Percentiles rank a stretch among this genome's conserved stretches.
phyloP scores from a whole-genome alignment of 2,113 vertebrate species.

The Lophochroa leadbeateri region DNA sequence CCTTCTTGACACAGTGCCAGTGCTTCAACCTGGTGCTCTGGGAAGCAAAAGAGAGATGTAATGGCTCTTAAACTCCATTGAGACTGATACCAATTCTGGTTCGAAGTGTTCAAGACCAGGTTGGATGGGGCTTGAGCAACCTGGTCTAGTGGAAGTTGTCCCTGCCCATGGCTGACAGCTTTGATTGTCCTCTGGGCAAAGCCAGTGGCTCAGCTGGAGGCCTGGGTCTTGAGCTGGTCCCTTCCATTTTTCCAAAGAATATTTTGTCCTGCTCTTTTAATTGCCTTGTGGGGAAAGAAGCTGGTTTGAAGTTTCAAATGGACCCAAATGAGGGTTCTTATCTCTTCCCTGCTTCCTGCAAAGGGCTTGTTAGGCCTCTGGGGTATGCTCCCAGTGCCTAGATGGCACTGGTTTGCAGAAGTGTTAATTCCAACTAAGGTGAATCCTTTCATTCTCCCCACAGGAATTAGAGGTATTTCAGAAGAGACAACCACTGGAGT shows the following conservation, averaged over 20 bases:
- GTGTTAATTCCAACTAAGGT: rapidly evolving
- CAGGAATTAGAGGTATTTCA: constrained; percentile 92
- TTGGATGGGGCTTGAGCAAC: background rate
- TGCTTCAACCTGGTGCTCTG: background rate
- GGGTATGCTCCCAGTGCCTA: background rate
- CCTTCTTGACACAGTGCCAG: rapidly evolving
- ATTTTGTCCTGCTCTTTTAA: background rate
- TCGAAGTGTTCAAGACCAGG: background rate
- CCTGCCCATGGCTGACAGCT: background rate
- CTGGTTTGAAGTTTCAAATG: background rate
- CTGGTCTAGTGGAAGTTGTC: background rate
- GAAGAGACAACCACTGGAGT: constrained; percentile 98
- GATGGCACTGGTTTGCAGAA: background rate
- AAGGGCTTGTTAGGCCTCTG: background rate
- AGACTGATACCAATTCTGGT: background rate
- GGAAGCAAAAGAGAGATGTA: background rate
- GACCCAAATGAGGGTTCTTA: background rate
- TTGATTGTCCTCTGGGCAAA: background rate
- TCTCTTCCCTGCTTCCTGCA: background rate
- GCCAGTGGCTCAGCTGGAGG: background rate
- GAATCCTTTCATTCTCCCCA: background rate
- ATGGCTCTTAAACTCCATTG: background rate
- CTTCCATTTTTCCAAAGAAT: background rate
- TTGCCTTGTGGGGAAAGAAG: background rate
- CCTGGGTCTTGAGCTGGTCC: background rate